A percentile compares a stretch with the other conserved stretches of the same genome.
phyloP scores from a whole-genome alignment of 2,888 invertebrate genomes.

The Apoda limacodes region DNA sequence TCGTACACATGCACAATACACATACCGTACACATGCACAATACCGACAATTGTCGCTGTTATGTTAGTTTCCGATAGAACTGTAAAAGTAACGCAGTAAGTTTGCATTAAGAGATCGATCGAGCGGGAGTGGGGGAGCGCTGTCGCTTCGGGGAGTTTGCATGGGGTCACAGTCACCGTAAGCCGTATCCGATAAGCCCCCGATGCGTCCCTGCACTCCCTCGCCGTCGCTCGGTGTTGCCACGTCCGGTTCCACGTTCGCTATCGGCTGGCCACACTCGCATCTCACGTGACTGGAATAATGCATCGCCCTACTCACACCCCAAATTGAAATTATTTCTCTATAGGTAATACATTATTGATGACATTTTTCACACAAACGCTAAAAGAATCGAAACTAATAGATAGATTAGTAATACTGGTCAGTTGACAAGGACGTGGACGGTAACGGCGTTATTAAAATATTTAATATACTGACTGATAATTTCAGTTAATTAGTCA shows the following conservation, averaged over 20 bases:
- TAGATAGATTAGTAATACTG: too few species aligned
- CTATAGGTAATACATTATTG: constrained; percentile 21
- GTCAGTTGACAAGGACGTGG: too few species aligned
- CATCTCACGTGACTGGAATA: constrained; percentile 57
- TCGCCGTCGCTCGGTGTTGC: too few species aligned
- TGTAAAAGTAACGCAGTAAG: too few species aligned
- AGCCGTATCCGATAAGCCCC: constrained; percentile 71
- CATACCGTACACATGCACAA: constrained; percentile 7
- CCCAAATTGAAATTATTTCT: constrained; percentile 61
- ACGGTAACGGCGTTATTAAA: neutral
- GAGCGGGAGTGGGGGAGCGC: constrained; percentile 31
- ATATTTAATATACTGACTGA: neutral
- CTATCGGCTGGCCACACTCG: constrained; percentile 62
- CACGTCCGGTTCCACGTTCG: constrained; percentile 40
- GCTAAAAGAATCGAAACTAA: too few species aligned
- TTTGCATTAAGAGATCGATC: constrained; percentile 68
- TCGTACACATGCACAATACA: too few species aligned
- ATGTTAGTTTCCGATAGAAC: too few species aligned
- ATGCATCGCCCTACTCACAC: constrained; percentile 41
- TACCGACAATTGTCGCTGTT: too few species aligned
- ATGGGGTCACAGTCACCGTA: constrained; percentile 66
- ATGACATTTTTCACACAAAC: too few species aligned
- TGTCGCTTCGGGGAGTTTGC: constrained; percentile 65
- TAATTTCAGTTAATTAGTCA: too few species aligned
- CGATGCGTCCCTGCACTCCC: constrained; percentile 33